Evolutionary conservation across 2,888 invertebrate genomes (phyloP).

Genomic region (Noctua janthe): DNA sequence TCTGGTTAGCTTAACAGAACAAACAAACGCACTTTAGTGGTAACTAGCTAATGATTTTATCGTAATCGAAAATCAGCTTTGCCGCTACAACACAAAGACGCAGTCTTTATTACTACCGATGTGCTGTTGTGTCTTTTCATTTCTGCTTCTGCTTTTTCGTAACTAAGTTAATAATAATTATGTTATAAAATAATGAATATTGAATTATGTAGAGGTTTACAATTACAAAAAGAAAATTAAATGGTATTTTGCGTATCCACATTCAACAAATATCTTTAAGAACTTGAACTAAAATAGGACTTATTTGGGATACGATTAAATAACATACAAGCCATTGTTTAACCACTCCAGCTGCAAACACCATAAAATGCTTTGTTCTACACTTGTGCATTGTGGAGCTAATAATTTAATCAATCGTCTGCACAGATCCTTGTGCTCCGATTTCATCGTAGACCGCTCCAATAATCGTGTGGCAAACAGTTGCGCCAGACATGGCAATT

Average conservation of each 20-base stretch:
- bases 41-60: background rate
- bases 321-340: background rate
- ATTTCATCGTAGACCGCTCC: conserved; percentile 35
- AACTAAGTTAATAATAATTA: too few species aligned
- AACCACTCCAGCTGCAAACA: background rate
- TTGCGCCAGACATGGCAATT: conserved; percentile 46
- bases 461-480: conserved; percentile 40
- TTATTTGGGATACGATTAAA: background rate
- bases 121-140: background rate
- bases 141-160: too few species aligned
- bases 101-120: background rate
- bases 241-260: background rate
- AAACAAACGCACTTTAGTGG: background rate
- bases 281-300: background rate
- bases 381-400: background rate
- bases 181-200: too few species aligned
- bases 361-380: background rate
- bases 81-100: background rate
- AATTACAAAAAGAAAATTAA: background rate
- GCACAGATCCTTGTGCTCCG: conserved; percentile 27
- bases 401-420: conserved; percentile 43
- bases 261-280: background rate
- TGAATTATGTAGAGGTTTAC: too few species aligned
- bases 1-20: background rate
- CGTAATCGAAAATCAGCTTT: background rate